Evolutionary conservation across 2,797 vertebrate genomes (phyloP), one percentile per base, ranked within the genome.

Genomic region (Helarctos malayanus): DNA sequence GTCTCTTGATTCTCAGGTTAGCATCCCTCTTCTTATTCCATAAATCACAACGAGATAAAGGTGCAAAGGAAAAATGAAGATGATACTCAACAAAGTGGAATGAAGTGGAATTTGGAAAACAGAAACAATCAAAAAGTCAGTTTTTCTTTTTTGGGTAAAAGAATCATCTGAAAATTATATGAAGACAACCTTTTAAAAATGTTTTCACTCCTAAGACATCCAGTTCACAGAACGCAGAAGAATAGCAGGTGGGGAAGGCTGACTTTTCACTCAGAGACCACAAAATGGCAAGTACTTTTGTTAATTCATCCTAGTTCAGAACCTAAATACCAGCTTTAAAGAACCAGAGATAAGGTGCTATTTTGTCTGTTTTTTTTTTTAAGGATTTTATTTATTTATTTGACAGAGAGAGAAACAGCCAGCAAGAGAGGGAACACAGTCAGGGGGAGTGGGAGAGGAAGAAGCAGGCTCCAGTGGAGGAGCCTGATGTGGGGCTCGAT

Each of bases 151-250:
- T 61, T 61, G 54, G 38, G 12, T 35, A 95, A 45, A 6, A 27
- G 7, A 54, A 85, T 89, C 27, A 52, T 29, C 18, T 80, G 57
- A 49, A 93, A 92, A 81, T 59, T 81, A 94, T 73, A 89, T 38
- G 19, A 81, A 32, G 29, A 19, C 21, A 4, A 35, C 27, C 19
- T 78, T 87, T 57, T 15, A 14, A 54, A 75, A 32, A 47, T 75
- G 27, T 32, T 75, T 91, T 95, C 4, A 45, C 87, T 84, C 18
- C 84, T 91, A 84, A 93, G 45, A n/a, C 15, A 56, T 87, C 45
- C 18, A 47, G 38, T 81, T 3, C 18, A 49, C 11, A 68, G 25
- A 61, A 82, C 16, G 9, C 23, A 5, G 2, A 83, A 15, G 15
- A 78, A 5, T 5, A 41, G 38, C 27, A 88, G 7, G 7, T 56